Evolutionary conservation across 2,113 vertebrate species (phyloP), one percentile per base, ranked within the genome.

Genomic region (Tetrax tetrax): DNA sequence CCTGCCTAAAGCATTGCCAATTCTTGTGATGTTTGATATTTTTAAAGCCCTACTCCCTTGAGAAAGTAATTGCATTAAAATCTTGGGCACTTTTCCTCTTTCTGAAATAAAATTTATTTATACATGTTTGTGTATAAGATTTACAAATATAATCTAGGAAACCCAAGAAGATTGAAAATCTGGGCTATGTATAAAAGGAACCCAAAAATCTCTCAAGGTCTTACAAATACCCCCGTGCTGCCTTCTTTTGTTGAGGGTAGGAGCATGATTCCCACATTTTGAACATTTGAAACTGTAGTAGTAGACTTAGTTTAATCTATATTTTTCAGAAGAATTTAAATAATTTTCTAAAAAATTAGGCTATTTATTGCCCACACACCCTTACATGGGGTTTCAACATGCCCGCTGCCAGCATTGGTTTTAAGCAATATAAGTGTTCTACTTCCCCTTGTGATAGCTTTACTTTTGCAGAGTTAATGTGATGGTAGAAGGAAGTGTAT

Each of bases 361-460:
- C 10, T 45, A 24, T 57, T 91, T 93, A 33, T 23, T 68, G 66
- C 43, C 51, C 35, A 28, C 18, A 29, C 15, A 12, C 22, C 0
- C 28, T 77, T 74, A 35, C 41, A 13, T 0, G 48, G 43, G 20
- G 5, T 92, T 92, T 93, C 75, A 91, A 28, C 19, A 23, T 47
- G n/a, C 27, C 33, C 68, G 38, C 50, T 94, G 60, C 64, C 28
- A 69, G 21, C 24, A 69, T 60, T 86, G 81, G 54, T 82, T 79
- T n/a, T 89, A 88, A 93, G 61, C 77, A 85, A 27, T 18, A 15
- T 24, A 38, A 87, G 35, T 72, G 63, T 80, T 80, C 66, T 77
- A 64, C 94, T 97, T 95, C 83, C 74, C 75, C 54, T 92, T 94
- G 12, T 21, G 75, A 57, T 23, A 91, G 48, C 60, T 83, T 85